Base-by-base conservation (phyloP, 2,113 vertebrate species). In the Sorex fumeus region DNA sequence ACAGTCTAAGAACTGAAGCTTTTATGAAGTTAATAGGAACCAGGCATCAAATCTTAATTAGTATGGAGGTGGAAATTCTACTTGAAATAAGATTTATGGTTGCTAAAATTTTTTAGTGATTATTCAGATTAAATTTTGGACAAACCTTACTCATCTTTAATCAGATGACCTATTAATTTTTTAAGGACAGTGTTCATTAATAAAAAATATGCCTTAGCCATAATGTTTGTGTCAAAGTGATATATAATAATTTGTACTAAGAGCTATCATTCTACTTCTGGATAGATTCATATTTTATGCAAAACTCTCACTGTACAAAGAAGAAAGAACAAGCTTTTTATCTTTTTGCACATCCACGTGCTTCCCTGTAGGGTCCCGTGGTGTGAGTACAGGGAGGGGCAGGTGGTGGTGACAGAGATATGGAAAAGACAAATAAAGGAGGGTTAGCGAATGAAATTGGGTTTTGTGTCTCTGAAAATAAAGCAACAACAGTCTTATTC, bases 11-110 rank as follows among this genome's bases (percentile, higher is more conserved):
- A 90, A 34, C n/a, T 72, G n/a, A 23, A 90, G 47, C 66, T 84
- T 84, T 71, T 60, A 25, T 94, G 85, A 75, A 87, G 64, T 87
- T 77, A 77, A 25, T 70, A 90, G 60, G 70, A 94, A 92, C 40
- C 50, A 86, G 13, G 67, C 78, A 85, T 32, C 19, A 43, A 75
- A 30, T 86, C 66, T n/a, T 79, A 45, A 90, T 50, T 50, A 50
- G 30, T n/a, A 45, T 11, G 12, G n/a, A 23, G 40, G 25, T 94
- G 10, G 79, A 76, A 66, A 71, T 83, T 90, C 32, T 76, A 70
- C 79, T 88, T 50, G 47, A 50, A 87, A 89, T 21, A 77, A 81
- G 50, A 76, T 76, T 95, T 83, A n/a, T 10, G 50, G 88, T 80
- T 84, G 53, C 69, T 40, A 60, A 88, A 78, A 66, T 70, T 47